Evolutionary conservation across 2,113 vertebrate genomes (phyloP).

Genomic region (Boleophthalmus pectinirostris): DNA sequence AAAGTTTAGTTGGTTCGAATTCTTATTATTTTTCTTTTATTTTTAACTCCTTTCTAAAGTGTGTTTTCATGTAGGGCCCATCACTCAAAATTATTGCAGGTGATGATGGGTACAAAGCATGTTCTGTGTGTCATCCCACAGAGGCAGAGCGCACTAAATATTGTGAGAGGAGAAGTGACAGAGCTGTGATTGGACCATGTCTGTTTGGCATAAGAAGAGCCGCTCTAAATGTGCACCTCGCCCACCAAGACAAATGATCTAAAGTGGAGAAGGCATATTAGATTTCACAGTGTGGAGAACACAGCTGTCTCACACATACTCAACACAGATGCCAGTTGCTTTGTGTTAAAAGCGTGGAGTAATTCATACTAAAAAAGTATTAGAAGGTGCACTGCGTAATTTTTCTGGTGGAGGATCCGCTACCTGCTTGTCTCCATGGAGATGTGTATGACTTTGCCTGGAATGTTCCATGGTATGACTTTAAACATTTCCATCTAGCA

Average conservation of each 20-base stretch:
- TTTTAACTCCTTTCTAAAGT: not conserved
- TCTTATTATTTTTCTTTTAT: not conserved
- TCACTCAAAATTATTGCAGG: not conserved
- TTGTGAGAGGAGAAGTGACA: not conserved
- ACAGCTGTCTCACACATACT: not conserved
- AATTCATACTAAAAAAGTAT: not conserved
- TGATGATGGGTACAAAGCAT: slow-evolving; percentile 2
- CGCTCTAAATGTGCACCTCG: not conserved
- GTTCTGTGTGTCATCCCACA: not conserved
- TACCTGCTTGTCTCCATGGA: too few relatives aligned
- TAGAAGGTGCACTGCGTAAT: not conserved
- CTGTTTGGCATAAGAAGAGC: slow-evolving; percentile 5
- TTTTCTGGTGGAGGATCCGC: too few relatives aligned
- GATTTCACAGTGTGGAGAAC: not conserved
- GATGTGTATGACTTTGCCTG: too few relatives aligned
- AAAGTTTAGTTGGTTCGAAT: too few relatives aligned
- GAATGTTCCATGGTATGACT: too few relatives aligned
- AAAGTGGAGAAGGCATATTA: slow-evolving; percentile 6
- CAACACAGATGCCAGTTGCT: not conserved
- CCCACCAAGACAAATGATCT: slow-evolving; percentile 4
- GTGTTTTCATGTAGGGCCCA: not conserved
- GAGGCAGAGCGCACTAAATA: not conserved
- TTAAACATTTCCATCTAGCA: too few relatives aligned
- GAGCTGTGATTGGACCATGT: not conserved
- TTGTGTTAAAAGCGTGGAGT: not conserved